A percentile compares a stretch with the other conserved stretches of the same genome.
Conservation (phyloP, 2,797 vertebrate genomes). For the Periophthalmus magnuspinnatus region DNA sequence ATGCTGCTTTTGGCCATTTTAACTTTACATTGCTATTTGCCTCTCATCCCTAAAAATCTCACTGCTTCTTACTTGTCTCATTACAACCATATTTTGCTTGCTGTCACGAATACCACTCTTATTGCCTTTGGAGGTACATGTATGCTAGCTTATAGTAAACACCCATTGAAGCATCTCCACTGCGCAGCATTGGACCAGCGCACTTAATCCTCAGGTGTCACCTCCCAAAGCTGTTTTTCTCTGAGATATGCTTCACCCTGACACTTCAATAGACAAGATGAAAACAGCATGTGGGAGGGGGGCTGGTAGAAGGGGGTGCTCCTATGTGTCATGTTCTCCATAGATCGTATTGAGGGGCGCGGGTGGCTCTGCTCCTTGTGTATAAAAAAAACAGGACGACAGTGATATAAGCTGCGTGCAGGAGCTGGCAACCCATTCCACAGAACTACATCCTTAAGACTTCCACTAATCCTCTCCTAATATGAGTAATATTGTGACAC, state of each 20-base stretch:
- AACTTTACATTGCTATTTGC: not conserved
- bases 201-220: conserved; percentile 28
- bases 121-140: conserved; percentile 17
- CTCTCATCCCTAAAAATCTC: not conserved
- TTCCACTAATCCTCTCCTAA: conserved; percentile 70
- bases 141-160: conserved; percentile 17
- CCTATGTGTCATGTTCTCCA: conserved; percentile 62
- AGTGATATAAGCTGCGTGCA: conserved; percentile 63
- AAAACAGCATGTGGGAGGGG: conserved; percentile 37
- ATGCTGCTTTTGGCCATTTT: not conserved
- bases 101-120: conserved; percentile 17
- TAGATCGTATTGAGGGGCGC: conserved; percentile 63
- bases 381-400: conserved; percentile 52
- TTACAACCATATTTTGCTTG: not conserved
- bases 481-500: conserved; percentile 73
- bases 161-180: conserved; percentile 37
- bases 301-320: conserved; percentile 56
- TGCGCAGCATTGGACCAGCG: conserved; percentile 12
- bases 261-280: conserved; percentile 61
- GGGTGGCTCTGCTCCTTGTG: conserved; percentile 51
- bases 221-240: conserved; percentile 40
- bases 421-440: conserved; percentile 59
- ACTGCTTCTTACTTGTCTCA: not conserved
- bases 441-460: conserved; percentile 68
- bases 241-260: conserved; percentile 38